A percentile compares a stretch with the other conserved stretches of the same genome.
Conservation (phyloP, 2,113 vertebrate species). For the Gallinago media region DNA sequence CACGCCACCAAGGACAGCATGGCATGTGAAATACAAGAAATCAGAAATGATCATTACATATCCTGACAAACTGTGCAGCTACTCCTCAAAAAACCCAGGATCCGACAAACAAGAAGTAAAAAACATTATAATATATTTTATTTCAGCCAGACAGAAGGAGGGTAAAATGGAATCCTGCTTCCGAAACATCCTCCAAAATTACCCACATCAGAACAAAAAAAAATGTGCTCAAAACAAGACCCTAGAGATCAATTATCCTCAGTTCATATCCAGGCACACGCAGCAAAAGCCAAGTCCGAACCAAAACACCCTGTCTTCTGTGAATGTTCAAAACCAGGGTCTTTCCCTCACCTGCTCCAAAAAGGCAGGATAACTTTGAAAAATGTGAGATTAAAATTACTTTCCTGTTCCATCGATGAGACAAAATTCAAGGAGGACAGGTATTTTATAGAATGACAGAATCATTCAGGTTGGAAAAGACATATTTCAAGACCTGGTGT, state of each 20-base stretch:
- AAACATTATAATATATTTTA: not conserved
- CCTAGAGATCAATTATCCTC: not conserved
- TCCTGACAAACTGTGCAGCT: not conserved
- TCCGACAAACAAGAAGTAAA: not conserved
- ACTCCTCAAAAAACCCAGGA: not conserved
- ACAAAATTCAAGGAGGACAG: not conserved
- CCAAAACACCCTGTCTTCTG: not conserved
- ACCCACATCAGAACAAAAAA: not conserved
- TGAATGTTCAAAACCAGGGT: not conserved
- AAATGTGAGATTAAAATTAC: not conserved
- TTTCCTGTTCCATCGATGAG: not conserved
- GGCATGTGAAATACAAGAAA: not conserved
- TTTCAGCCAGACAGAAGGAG: not conserved
- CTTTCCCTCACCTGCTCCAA: not conserved
- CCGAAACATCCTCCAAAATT: not conserved
- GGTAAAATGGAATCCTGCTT: not conserved
- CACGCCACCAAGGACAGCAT: not conserved
- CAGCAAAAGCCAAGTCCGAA: not conserved
- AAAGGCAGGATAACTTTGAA: not conserved
- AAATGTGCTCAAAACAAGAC: not conserved
- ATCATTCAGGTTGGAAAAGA: no score
- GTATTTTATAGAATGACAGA: not conserved
- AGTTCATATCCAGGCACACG: not conserved
- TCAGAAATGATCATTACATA: not conserved
- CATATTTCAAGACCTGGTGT: not conserved